phyloP scores from a whole-genome alignment of 2,888 invertebrate genomes.

The Chaetogeoica ovagalla region DNA sequence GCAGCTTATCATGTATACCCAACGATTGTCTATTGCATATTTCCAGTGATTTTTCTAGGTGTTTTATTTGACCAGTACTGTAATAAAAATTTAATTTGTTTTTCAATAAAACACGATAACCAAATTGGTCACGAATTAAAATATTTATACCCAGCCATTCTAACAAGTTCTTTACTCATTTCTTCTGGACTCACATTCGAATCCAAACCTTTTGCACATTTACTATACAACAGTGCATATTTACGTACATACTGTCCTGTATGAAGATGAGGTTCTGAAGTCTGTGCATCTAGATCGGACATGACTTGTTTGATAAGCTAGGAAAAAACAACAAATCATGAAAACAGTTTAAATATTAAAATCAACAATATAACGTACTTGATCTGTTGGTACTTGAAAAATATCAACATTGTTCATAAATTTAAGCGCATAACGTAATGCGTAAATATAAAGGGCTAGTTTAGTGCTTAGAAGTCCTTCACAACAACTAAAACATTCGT shows the following conservation, averaged over 20 bases:
- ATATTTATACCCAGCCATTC: slow-evolving; percentile 36
- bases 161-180: slow-evolving; percentile 44
- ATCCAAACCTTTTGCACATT: slow-evolving; percentile 40
- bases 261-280: background rate
- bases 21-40: slow-evolving; percentile 44
- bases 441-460: slow-evolving; percentile 42
- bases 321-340: background rate
- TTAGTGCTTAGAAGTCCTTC: slow-evolving; percentile 43
- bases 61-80: slow-evolving; percentile 36
- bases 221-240: slow-evolving; percentile 42
- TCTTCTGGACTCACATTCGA: slow-evolving; percentile 42
- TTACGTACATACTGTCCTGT: slow-evolving; percentile 41
- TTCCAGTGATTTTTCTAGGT: slow-evolving; percentile 39
- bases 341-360: background rate
- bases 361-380: slow-evolving; percentile 19
- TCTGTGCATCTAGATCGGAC: slow-evolving; percentile 15
- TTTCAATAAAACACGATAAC: background rate
- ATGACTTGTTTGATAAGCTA: slow-evolving; percentile 45
- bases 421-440: slow-evolving; percentile 33
- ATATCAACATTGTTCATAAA: background rate
- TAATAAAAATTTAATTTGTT: background rate
- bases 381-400: slow-evolving; percentile 23
- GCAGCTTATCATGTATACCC: slow-evolving; percentile 30
- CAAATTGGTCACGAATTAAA: background rate
- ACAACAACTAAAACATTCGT: slow-evolving; percentile 39